Base-by-base conservation (phyloP, 2,888 invertebrate species). In the Flexamia atlantica region DNA sequence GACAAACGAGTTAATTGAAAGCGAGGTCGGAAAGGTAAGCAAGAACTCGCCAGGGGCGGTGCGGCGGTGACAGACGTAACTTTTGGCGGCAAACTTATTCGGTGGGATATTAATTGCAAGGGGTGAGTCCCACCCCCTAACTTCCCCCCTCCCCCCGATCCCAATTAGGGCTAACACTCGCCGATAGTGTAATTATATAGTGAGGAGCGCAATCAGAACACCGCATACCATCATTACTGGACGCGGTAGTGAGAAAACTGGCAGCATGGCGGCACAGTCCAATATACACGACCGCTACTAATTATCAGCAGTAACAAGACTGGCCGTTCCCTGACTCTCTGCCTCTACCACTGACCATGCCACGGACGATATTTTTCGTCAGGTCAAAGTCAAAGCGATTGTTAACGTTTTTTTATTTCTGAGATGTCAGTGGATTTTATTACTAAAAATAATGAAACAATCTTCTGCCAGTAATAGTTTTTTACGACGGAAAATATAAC, bases 141-240 rank as follows among this genome's bases (percentile, higher is more conserved):
- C 53, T 4, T 17, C 53, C 20, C 57, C 57, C 57, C 25, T 57
- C 57, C 46, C 46, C 23, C 1, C 53, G 20, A 53, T 46, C 76
- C 79, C 79, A 79, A 79, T 79, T 79, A 79, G 79, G 50, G 57
- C 79, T 79, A 79, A 79, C 79, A 57, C 79, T 57, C 79, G 79
- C 79, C 79, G 57, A 79, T 79, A 79, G 79, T 79, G 79, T 79
- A 79, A 79, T 79, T 79, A 79, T 79, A 79, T 79, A 79, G 79
- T 25, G 79, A 53, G 79, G 23, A 32, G 79, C 30, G 79, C 79
- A 79, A 79, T 79, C 79, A 79, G 79, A 79, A 30, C 32, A 79
- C 79, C 79, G 79, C 79, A 79, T 79, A 20, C 50, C 79, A 57
- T 79, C 79, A 79, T 79, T 79, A 79, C 79, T 76, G 76, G 76